These are phyloP conservation scores for Mustela nigripes DNA, from an alignment of 2,113 vertebrate species.

Conservation along the genomic window DNA sequence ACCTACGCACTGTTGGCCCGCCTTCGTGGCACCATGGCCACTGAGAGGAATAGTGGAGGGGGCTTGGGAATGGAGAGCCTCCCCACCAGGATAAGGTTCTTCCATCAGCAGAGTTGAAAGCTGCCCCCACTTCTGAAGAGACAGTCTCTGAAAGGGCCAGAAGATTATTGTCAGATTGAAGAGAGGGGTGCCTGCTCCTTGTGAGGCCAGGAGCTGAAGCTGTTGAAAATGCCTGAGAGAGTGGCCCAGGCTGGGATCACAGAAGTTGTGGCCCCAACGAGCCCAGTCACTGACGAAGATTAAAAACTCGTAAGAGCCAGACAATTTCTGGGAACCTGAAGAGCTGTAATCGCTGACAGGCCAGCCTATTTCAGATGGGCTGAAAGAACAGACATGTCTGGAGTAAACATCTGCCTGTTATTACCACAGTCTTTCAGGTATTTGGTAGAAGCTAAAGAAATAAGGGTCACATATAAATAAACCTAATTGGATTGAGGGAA, in stretches of 20 bases:
- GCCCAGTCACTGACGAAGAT: not conserved
- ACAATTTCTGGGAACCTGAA: not conserved
- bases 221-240: not conserved
- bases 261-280: not conserved
- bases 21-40: not conserved
- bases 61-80: not conserved
- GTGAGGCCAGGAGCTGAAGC: not conserved
- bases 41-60: not conserved
- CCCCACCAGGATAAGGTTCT: not conserved
- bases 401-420: not conserved
- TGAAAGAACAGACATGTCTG: not conserved
- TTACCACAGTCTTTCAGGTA: not conserved
- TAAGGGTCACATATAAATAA: constrained; percentile 45
- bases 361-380: not conserved
- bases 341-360: not conserved
- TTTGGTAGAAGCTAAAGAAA: not conserved
- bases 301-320: not conserved
- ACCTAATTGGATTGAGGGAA: constrained; percentile 43
- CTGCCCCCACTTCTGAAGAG: not conserved
- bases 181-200: not conserved
- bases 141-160: not conserved
- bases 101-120: not conserved
- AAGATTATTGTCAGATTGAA: not conserved
- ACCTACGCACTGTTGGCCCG: not conserved
- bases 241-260: not conserved